Percentiles rank a stretch among this genome's conserved stretches.
These are phyloP conservation scores for Pseudolycoriella hygida DNA, from an alignment of 2,888 invertebrate species.

Conservation along the genomic window DNA sequence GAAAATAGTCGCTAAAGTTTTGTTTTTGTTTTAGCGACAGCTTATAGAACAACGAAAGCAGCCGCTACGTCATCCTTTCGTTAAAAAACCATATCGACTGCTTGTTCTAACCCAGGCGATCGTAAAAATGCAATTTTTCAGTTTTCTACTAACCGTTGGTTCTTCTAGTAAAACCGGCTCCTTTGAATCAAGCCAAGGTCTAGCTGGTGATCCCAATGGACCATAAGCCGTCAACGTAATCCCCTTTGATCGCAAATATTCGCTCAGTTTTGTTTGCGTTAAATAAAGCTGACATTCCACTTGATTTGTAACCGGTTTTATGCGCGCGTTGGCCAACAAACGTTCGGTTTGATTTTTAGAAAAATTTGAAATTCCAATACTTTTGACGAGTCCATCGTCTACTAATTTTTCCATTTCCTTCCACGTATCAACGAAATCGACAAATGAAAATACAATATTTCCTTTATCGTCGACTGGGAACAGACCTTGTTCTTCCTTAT, in stretches of 20 bases:
- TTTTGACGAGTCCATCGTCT: slow-evolving; percentile 42
- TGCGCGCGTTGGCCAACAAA: slow-evolving; percentile 37
- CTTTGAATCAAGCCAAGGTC: slow-evolving; percentile 63
- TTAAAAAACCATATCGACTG: no score
- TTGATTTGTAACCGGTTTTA: slow-evolving; percentile 50
- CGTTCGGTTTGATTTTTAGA: slow-evolving; percentile 54
- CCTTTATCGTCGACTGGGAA: slow-evolving; percentile 43
- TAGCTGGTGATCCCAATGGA: slow-evolving; percentile 66
- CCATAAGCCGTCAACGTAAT: slow-evolving; percentile 67
- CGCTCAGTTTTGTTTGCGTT: slow-evolving; percentile 47
- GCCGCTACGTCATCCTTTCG: no score
- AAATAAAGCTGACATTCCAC: slow-evolving; percentile 69
- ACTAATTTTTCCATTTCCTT: slow-evolving; percentile 54
- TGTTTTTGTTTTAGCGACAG: no score
- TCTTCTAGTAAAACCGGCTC: slow-evolving; percentile 58
- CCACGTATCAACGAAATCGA: slow-evolving; percentile 62
- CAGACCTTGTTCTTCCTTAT: slow-evolving; percentile 48
- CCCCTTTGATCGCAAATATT: slow-evolving; percentile 45
- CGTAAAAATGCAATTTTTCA: neutral
- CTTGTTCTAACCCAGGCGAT: no score
- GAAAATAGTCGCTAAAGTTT: no score
- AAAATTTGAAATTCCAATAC: slow-evolving; percentile 60
- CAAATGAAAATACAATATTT: slow-evolving; percentile 42
- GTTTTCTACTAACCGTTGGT: slow-evolving; percentile 32
- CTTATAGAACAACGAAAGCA: no score